These are phyloP conservation scores for Margarornis squamiger DNA, from an alignment of 2,797 vertebrate species.

Conservation along the genomic window DNA sequence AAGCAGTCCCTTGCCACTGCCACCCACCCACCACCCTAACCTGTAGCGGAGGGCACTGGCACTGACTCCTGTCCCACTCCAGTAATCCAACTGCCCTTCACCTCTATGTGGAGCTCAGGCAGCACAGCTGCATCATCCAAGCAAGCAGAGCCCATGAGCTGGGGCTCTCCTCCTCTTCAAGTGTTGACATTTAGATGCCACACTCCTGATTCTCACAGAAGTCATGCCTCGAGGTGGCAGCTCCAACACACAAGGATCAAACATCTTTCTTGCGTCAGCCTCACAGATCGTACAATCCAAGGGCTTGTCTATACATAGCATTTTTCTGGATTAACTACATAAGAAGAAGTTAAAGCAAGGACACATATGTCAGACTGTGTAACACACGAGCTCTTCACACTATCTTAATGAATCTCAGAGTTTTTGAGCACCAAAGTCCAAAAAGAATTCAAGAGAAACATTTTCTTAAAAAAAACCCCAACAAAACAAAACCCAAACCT, in stretches of 20 bases:
- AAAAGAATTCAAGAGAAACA: not conserved
- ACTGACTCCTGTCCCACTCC: fast-evolving
- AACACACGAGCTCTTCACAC: not conserved
- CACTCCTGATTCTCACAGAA: not conserved
- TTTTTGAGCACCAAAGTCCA: not conserved
- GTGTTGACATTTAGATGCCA: not conserved
- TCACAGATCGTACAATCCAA: not conserved
- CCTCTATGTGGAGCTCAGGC: fast-evolving
- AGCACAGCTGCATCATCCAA: not conserved
- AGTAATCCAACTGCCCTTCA: not conserved
- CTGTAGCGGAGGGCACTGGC: not conserved
- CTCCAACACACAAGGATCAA: not conserved
- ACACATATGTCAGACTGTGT: not conserved
- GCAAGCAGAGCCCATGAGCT: not conserved
- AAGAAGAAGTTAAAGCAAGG: not conserved
- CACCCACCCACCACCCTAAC: not conserved
- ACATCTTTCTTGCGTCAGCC: not conserved
- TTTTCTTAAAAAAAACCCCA: not conserved
- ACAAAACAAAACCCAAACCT: not conserved
- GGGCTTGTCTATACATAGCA: not conserved
- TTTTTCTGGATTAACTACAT: not conserved
- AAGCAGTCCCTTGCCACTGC: not conserved
- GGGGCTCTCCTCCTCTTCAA: not conserved
- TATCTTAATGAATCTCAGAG: not conserved
- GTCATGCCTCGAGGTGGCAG: not conserved